Evolutionary conservation across 1,140 invertebrate genomes (phyloP).

Genomic region (Lordiphosa clarofinis): DNA sequence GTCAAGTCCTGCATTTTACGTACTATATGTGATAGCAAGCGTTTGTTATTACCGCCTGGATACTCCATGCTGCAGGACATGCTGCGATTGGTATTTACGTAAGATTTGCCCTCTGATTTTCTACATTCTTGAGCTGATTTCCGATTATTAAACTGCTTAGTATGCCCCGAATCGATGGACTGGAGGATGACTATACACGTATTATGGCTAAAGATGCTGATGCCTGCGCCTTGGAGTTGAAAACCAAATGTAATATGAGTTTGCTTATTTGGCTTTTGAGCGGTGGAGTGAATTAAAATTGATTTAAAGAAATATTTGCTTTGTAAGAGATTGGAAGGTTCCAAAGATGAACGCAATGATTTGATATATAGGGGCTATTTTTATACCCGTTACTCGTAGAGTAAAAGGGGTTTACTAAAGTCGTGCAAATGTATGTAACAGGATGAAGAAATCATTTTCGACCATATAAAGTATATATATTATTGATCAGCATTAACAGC

Average conservation of each 20-base stretch:
- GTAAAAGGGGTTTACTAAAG: too few species aligned
- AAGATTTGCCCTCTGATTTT: conserved; percentile 10
- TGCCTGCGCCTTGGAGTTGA: conserved; percentile 40
- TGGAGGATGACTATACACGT: conserved; percentile 62
- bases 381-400: too few species aligned
- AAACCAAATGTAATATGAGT: conserved; percentile 55
- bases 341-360: too few species aligned
- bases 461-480: too few species aligned
- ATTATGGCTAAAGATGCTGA: conserved; percentile 44
- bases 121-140: not conserved
- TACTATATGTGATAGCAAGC: conserved; percentile 63
- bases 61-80: conserved; percentile 75
- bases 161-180: conserved; percentile 58
- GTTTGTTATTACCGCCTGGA: conserved; percentile 61
- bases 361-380: too few species aligned
- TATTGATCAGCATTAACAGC: too few species aligned
- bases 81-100: conserved; percentile 64
- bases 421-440: too few species aligned
- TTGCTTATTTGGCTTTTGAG: conserved; percentile 57
- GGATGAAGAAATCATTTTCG: too few species aligned
- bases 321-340: too few species aligned
- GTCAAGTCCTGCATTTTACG: conserved; percentile 68
- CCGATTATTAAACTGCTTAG: conserved; percentile 12
- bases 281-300: conserved; percentile 18
- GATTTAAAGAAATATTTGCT: too few species aligned